These are phyloP conservation scores for Bothrops jararaca DNA, from an alignment of 2,113 vertebrate species.

Conservation along the genomic window DNA sequence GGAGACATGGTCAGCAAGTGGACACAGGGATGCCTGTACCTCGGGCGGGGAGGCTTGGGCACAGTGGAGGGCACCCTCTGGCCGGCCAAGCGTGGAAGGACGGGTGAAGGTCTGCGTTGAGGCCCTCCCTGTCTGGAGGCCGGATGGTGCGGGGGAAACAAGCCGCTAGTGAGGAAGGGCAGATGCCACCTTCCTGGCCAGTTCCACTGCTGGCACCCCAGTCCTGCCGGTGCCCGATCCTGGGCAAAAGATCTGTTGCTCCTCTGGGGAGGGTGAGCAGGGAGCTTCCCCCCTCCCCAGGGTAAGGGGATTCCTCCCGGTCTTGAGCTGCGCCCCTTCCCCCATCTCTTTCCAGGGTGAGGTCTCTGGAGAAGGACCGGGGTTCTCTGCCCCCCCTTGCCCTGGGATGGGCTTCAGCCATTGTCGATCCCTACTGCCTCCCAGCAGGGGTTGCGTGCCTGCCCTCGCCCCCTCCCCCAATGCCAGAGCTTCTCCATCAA, in stretches of 20 bases:
- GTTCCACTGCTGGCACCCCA: background rate
- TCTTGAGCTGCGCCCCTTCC: background rate
- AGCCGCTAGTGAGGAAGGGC: background rate
- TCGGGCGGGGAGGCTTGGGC: background rate
- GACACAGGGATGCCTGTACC: slow-evolving; percentile 64
- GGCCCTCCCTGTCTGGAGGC: background rate
- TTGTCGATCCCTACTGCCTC: slow-evolving; percentile 16
- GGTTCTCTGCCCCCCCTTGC: slow-evolving; percentile 3
- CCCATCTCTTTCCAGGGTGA: background rate
- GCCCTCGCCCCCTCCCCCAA: background rate
- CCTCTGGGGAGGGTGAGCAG: background rate
- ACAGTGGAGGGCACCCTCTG: background rate
- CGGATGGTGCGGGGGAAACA: background rate
- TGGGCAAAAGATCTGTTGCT: background rate
- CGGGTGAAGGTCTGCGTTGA: background rate
- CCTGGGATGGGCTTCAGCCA: slow-evolving; percentile 55
- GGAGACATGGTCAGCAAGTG: slow-evolving; percentile 50
- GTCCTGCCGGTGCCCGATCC: background rate
- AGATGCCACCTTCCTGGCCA: background rate
- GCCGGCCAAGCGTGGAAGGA: background rate
- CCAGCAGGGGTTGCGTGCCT: background rate
- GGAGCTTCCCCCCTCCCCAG: background rate
- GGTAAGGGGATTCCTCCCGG: background rate
- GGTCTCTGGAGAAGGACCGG: background rate
- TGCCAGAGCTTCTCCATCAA: background rate